phyloP scores from a whole-genome alignment of 2,888 invertebrate species.

The Eulithis prunata region DNA sequence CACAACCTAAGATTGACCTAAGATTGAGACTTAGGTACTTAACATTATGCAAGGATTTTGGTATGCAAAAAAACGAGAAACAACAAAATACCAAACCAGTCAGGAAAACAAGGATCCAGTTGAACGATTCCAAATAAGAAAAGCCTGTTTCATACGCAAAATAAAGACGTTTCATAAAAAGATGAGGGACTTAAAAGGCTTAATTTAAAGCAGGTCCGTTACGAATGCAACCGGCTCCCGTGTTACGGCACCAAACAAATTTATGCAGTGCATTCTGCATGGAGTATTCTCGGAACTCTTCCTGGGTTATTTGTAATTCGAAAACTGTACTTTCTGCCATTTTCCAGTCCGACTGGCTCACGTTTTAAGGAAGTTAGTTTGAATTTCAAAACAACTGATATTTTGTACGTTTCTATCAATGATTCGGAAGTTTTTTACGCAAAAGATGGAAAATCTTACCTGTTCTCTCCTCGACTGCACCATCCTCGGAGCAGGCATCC shows the following conservation, averaged over 20 bases:
- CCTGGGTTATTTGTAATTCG: constrained; percentile 18
- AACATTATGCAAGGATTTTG: not conserved
- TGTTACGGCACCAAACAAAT: constrained; percentile 44
- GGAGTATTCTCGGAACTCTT: constrained; percentile 32
- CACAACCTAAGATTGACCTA: too few species aligned
- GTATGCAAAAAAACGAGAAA: not conserved
- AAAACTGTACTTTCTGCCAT: constrained; percentile 19
- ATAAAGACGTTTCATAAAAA: constrained; percentile 42
- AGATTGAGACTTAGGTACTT: too few species aligned
- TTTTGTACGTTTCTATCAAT: too few species aligned
- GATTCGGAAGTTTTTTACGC: too few species aligned
- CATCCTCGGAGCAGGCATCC: constrained; percentile 73
- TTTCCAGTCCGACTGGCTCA: constrained; percentile 22
- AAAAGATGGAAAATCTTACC: constrained; percentile 52
- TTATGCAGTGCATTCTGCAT: constrained; percentile 27
- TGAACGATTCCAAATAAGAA: constrained; percentile 17
- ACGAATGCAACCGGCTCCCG: constrained; percentile 57
- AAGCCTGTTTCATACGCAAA: constrained; percentile 24
- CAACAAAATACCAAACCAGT: constrained; percentile 3
- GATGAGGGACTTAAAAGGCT: constrained; percentile 39
- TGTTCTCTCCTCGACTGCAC: constrained; percentile 74
- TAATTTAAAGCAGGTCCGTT: constrained; percentile 47
- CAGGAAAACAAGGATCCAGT: constrained; percentile 16
- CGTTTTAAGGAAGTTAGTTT: not conserved
- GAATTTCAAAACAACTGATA: not conserved